phyloP scores from a whole-genome alignment of 2,113 vertebrate species.

The Tricholaema leucomelas region DNA sequence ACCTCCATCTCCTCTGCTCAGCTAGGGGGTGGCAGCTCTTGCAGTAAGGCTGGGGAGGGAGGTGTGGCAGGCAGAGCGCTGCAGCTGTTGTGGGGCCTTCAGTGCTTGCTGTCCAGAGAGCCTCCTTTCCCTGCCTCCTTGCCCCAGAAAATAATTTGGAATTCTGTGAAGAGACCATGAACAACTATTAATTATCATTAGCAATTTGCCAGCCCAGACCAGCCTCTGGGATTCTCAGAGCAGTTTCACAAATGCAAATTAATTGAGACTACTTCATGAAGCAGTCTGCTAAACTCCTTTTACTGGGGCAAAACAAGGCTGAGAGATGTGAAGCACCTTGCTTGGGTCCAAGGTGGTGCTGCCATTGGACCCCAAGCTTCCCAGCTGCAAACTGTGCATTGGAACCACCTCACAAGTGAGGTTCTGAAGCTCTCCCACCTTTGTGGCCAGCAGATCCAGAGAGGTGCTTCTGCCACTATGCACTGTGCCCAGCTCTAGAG shows the following conservation, averaged over 20 bases:
- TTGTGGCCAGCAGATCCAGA: too few species aligned
- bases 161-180: constrained; percentile 40
- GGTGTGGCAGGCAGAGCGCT: not conserved
- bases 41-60: not conserved
- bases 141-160: constrained; percentile 19
- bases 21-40: not conserved
- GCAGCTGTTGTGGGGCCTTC: not conserved
- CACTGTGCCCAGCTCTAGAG: too few species aligned
- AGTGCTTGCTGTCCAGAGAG: not conserved
- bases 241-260: constrained; percentile 61
- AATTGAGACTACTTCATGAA: constrained; percentile 49
- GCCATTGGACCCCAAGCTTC: not conserved
- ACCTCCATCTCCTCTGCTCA: not conserved
- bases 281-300: constrained; percentile 54
- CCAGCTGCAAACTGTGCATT: rapidly evolving
- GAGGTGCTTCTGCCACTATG: too few species aligned
- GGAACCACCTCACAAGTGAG: not conserved
- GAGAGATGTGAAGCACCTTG: not conserved
- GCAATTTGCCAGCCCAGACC: constrained; percentile 60
- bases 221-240: constrained; percentile 55
- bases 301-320: constrained; percentile 49
- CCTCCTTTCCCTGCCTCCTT: not conserved
- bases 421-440: not conserved
- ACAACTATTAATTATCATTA: constrained; percentile 68
- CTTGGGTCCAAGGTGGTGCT: not conserved